phyloP scores from a whole-genome alignment of 1,140 invertebrate species.

The Rhysida immarginata region DNA sequence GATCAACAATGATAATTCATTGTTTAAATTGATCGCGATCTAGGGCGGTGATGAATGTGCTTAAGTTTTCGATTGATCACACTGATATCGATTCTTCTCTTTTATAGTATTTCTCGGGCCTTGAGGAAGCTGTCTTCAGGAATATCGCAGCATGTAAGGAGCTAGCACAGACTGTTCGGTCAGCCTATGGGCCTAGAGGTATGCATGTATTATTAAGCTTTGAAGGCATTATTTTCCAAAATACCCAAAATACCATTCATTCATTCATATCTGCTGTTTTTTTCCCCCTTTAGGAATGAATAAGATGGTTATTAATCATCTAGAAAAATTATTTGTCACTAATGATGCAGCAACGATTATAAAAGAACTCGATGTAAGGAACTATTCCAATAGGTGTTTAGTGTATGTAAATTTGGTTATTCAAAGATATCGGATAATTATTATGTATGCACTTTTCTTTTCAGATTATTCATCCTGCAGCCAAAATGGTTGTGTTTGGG shows the following conservation, averaged over 20 bases:
- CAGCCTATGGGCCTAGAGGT: constrained; percentile 85
- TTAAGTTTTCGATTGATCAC: too few species aligned
- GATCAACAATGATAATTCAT: too few species aligned
- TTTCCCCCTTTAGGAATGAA: constrained; percentile 67
- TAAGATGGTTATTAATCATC: constrained; percentile 98
- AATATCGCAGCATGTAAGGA: constrained; percentile 95
- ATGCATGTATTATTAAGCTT: constrained; percentile 12
- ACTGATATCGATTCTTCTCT: too few species aligned
- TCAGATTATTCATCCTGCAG: constrained; percentile 89
- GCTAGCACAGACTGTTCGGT: constrained; percentile 77
- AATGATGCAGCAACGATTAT: constrained; percentile 98
- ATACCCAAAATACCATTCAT: neutral
- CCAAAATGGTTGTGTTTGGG: constrained; percentile 88
- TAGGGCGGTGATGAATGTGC: too few species aligned
- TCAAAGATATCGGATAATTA: too few species aligned
- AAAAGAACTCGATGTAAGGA: constrained; percentile 64
- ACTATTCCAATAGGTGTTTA: neutral
- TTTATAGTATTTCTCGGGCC: constrained; percentile 77
- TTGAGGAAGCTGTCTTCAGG: constrained; percentile 92
- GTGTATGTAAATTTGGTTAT: neutral
- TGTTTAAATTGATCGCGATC: too few species aligned
- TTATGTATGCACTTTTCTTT: too few species aligned
- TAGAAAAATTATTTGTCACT: constrained; percentile 97
- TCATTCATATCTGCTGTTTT: neutral
- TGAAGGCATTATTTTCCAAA: neutral